phyloP scores from a whole-genome alignment of 1,140 invertebrate species.

The Schlechtendalia chinensis region DNA sequence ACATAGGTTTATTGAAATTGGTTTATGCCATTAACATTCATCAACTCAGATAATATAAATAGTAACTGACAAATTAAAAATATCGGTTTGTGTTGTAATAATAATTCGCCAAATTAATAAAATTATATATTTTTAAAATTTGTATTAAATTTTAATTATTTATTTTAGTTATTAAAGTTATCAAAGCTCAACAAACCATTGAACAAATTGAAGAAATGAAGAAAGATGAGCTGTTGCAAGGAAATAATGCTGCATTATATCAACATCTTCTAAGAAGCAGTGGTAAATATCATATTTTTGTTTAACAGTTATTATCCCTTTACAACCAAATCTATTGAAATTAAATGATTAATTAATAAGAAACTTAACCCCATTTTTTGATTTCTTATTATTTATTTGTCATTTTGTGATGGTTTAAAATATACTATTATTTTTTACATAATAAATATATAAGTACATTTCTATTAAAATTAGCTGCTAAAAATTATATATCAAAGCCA shows the following conservation, averaged over 20 bases:
- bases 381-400: too few relatives aligned
- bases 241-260: slow-evolving; percentile 46
- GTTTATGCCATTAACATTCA: slow-evolving; percentile 11
- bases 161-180: slow-evolving; percentile 47
- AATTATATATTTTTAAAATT: background rate
- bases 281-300: slow-evolving; percentile 29
- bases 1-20: slow-evolving; percentile 16
- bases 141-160: background rate
- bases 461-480: too few relatives aligned
- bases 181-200: slow-evolving; percentile 54
- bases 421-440: too few relatives aligned
- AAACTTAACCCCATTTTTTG: too few relatives aligned
- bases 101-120: background rate
- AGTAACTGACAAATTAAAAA: slow-evolving; percentile 9
- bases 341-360: too few relatives aligned
- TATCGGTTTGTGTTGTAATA: slow-evolving; percentile 14
- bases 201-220: slow-evolving; percentile 54
- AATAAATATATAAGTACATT: too few relatives aligned
- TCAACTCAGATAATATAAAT: slow-evolving; percentile 17
- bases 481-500: too few relatives aligned
- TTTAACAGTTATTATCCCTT: too few relatives aligned
- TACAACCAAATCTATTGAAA: too few relatives aligned
- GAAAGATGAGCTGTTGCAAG: slow-evolving; percentile 48
- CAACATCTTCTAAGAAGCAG: slow-evolving; percentile 38
- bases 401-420: too few relatives aligned